Conservation (phyloP, 2,888 invertebrate species). For the Schizotus pectinicornis region DNA sequence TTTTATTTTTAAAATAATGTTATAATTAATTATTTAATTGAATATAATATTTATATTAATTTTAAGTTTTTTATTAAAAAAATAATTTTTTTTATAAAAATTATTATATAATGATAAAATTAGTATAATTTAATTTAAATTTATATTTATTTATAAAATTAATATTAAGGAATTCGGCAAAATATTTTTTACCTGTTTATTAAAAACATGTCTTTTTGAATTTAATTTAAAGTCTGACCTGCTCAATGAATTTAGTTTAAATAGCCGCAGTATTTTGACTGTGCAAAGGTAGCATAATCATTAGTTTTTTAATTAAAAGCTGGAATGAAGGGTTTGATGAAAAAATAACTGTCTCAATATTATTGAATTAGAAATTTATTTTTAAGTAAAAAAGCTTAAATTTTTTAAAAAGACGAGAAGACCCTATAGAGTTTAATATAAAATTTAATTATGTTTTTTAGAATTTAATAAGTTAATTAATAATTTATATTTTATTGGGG, state of each 20-base stretch:
- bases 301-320: conserved; percentile 80
- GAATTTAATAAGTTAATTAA: conserved; percentile 48
- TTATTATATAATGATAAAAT: conserved; percentile 66
- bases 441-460: conserved; percentile 44
- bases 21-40: conserved; percentile 60
- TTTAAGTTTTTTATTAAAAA: conserved; percentile 58
- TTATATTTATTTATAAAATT: conserved; percentile 36
- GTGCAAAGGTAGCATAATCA: conserved; percentile 84
- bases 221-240: conserved; percentile 71
- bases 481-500: conserved; percentile 66
- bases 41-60: conserved; percentile 58
- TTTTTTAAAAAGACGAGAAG: conserved; percentile 75
- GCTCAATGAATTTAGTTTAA: conserved; percentile 72
- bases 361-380: conserved; percentile 63
- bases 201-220: conserved; percentile 77
- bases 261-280: conserved; percentile 81
- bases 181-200: conserved; percentile 73
- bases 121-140: conserved; percentile 59
- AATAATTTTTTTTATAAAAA: conserved; percentile 55
- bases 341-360: conserved; percentile 67
- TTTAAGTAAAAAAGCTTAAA: conserved; percentile 72
- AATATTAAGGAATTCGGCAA: conserved; percentile 68
- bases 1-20: conserved; percentile 60
- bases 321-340: conserved; percentile 79
- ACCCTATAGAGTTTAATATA: conserved; percentile 76